Base-by-base conservation (phyloP, 2,113 vertebrate genomes). In the Nycticebus coucang region DNA sequence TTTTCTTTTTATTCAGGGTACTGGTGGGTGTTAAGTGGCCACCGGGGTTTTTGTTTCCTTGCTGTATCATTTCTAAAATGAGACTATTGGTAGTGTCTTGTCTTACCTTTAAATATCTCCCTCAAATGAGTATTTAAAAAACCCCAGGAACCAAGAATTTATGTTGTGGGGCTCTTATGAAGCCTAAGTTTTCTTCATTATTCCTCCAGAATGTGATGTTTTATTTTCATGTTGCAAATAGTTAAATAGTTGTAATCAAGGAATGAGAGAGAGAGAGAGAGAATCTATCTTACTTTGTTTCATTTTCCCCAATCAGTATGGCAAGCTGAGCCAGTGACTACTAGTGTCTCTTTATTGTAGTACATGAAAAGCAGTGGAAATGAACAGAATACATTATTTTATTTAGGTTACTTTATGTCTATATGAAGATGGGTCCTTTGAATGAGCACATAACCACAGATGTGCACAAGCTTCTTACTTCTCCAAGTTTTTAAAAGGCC, bases 211-310 rank as follows among this genome's bases (percentile, higher is more conserved):
- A 62, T 28, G 12, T 26, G 7, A 64, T 60, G 4, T 93, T 87
- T 97, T 96, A 92, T n/a, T 97, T 93, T 95, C 12, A 3, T 18
- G 13, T 82, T 95, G 74, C 87, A 94, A 95, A n/a, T 18, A 77
- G 83, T 79, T 88, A 94, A 95, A n/a, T 18, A 77, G 83, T 79
- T 88, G 26, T 55, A 89, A 57, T 19, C 24, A 79, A 81, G 50
- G 53, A 50, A 41, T 30, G 21, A 6, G 17, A 35, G 68, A 28
- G 22, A 28, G 5, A 55, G 4, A 8, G 1, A 22, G 13, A 80
- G 79, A 13, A 28, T 15, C 2, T 83, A 14, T 57, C 35, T 87
- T 91, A 14, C 6, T 96, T 64, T 94, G 4, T 83, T 97, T 85
- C 55, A 74, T 89, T 89, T 87, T 68, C 82, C 24, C 85, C 92